Base-by-base conservation (phyloP, 2,113 vertebrate species). In the Atrichornis clamosus region DNA sequence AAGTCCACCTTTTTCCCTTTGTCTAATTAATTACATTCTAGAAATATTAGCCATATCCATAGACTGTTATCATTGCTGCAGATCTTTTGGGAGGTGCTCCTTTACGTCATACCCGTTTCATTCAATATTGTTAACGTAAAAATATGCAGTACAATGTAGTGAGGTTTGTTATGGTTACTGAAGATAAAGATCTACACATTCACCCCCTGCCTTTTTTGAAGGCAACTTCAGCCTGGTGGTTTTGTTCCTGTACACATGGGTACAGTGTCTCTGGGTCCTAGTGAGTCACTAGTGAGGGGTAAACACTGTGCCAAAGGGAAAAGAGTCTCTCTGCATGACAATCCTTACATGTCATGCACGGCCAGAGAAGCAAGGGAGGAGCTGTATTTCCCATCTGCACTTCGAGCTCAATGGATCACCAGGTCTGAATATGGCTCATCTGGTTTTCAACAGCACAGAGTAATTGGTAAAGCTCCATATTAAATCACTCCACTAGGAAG, bases 141-240 rank as follows among this genome's bases (percentile, higher is more conserved):
- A 95, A 91, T 37, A 63, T 6, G 28, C 69, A 78, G 42, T n/a
- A 69, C 59, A 91, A 62, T 73, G 84, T 46, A 55, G 74, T 26
- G n/a, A 91, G 74, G 16, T 82, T 96, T 80, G 63, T 80, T 88
- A 75, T n/a, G 69, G 86, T 90, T 93, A 90, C 88, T 64, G 32
- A 52, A 86, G 94, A 89, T 89, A 92, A 76, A 68, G 78, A 96
- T 93, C 82, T 91, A 87, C 78, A 75, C 62, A 47, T 68, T 89
- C 58, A 58, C 10, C n/a, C 47, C 46, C 50, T 58, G 42, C 49
- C 15, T 84, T 64, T 85, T 89, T 85, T 59, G 35, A 53, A 87
- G 53, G 56, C n/a, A 81, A 32, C 35, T 74, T 74, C 62, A 64
- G 32, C 68, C 37, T 89, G 24, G 26, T 32, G 12, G 15, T 68